phyloP scores from a whole-genome alignment of 2,888 invertebrate species.

The Nezara viridula region DNA sequence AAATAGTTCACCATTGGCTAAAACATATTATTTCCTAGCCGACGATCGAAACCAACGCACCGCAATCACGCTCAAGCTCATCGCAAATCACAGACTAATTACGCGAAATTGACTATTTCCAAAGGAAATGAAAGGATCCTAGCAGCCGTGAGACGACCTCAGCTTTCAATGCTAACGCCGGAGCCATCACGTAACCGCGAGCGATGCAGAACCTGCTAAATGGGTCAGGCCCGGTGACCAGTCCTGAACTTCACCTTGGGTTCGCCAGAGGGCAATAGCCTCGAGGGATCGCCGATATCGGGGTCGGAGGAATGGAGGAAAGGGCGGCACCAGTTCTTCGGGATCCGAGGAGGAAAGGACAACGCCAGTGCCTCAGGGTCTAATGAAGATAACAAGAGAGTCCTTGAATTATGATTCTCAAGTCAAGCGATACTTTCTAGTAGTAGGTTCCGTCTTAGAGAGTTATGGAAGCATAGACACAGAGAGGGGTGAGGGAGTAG shows the following conservation, averaged over 20 bases:
- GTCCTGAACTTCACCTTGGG: slow-evolving; percentile 3
- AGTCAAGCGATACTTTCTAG: too few species aligned
- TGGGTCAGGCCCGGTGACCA: neutral
- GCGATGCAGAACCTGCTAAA: neutral
- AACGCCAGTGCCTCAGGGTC: too few species aligned
- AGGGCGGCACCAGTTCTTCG: too few species aligned
- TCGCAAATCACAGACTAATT: neutral
- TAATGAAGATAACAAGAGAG: neutral
- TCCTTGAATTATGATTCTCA: neutral
- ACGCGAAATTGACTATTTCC: neutral
- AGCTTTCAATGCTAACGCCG: neutral
- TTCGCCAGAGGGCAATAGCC: neutral
- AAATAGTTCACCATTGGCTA: neutral
- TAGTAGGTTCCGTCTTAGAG: too few species aligned
- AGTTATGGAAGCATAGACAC: too few species aligned
- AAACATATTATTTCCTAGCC: neutral
- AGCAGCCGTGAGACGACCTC: neutral
- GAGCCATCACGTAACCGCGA: neutral
- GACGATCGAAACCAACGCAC: neutral
- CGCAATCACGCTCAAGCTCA: neutral
- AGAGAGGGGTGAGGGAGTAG: too few species aligned
- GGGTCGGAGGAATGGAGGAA: neutral
- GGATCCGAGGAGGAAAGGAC: too few species aligned
- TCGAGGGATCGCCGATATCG: neutral
- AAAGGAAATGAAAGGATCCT: neutral